Evolutionary conservation across 2,797 vertebrate species (phyloP), one percentile per base, ranked within the genome.

Genomic region (Macroramphosus scolopax): DNA sequence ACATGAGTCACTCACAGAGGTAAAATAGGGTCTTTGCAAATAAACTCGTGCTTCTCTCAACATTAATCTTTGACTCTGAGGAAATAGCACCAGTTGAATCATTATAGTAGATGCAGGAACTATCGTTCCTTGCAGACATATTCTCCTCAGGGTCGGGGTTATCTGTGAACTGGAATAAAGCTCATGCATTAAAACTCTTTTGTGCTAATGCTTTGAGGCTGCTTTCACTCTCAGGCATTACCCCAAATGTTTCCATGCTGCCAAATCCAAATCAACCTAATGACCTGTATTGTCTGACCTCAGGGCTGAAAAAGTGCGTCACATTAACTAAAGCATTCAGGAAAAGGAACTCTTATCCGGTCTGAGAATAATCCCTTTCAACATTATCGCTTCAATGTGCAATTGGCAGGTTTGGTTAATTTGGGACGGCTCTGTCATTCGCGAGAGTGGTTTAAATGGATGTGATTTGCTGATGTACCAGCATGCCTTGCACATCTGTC

Each of bases 401-500:
- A n/a, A n/a, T n/a, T 43, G 32, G 63, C 73, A 67, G 51, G 39
- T 59, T 37, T 24, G 41, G 17, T 51, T 62, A 0, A 26, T 53
- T 51, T 28, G 13, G 5, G 15, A 28, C 9, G 8, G 7, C 6
- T 12, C 5, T 22, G 17, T 42, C 51, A 31, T 8, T 4, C 42
- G 25, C 17, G 15, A 35, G 8, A 30, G 20, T 51, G 25, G 10
- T 52, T 53, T 41, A 15, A 30, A 43, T n/a, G 3, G 7, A 49
- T 61, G 33, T 33, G 13, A 15, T 34, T 40, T 28, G 30, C 17
- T 18, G n/a, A 45, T 51, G 44, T 32, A n/a, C 50, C 63, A 43
- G 77, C 77, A 75, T 78, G 73, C 42, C 13, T 56, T 18, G 12
- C 25, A 47, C 30, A 31, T 16, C 17, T 30, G 5, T 14, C 8